A percentile compares a stretch with the other conserved stretches of the same genome.
These are phyloP conservation scores for Sussaba pulchella DNA, from an alignment of 2,888 invertebrate species.

Conservation along the genomic window DNA sequence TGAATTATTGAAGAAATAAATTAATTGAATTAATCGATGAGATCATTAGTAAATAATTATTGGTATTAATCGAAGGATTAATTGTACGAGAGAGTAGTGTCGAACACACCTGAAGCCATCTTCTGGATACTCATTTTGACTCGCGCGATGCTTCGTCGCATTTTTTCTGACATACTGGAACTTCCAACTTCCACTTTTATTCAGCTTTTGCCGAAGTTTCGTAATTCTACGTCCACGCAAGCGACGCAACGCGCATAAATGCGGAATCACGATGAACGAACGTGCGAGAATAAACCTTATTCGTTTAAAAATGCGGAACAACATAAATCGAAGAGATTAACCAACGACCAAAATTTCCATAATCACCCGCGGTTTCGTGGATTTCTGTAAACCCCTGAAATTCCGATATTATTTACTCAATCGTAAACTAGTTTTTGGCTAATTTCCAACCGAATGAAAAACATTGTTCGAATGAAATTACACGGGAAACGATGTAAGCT, in stretches of 20 bases:
- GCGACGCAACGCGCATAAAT: constrained; percentile 17
- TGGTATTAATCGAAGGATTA: neutral
- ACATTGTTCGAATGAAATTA: neutral
- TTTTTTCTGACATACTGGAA: constrained; percentile 75
- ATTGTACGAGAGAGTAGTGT: neutral
- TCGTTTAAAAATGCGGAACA: constrained; percentile 66
- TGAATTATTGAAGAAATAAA: too few species aligned
- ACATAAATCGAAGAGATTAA: neutral
- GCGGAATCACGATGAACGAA: constrained; percentile 22
- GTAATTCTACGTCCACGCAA: constrained; percentile 42
- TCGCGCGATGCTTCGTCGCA: constrained; percentile 77
- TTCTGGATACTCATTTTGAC: constrained; percentile 78
- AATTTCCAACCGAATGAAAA: constrained; percentile 3
- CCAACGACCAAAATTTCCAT: neutral
- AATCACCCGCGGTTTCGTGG: neutral
- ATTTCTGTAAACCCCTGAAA: neutral
- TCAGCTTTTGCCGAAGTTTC: constrained; percentile 49
- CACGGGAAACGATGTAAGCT: neutral
- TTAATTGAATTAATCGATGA: neutral
- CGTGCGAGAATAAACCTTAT: constrained; percentile 63
- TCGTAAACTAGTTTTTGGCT: constrained; percentile 15
- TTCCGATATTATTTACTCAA: neutral
- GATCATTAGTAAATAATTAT: neutral
- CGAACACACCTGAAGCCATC: constrained; percentile 77
- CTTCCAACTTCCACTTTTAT: constrained; percentile 19